Conservation (phyloP, 2,888 invertebrate genomes). For the Eupeodes latifasciatus region DNA sequence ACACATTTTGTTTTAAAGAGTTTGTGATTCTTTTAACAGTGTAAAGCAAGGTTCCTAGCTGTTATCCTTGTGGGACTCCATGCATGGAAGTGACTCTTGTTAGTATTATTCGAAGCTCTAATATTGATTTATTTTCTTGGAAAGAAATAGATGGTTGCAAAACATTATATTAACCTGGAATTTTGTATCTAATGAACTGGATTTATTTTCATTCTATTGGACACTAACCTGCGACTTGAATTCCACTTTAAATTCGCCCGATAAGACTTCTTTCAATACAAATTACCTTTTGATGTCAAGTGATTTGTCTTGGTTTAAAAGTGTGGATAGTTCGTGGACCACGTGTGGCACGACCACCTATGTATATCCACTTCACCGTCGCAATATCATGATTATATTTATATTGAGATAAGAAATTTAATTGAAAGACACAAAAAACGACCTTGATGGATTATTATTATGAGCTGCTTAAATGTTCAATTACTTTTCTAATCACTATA, state of each 20-base stretch:
- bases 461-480: slow-evolving; percentile 1
- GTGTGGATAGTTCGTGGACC: slow-evolving; percentile 31
- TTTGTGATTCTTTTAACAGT: too few species aligned
- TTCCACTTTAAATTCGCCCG: not conserved
- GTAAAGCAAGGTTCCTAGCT: too few species aligned
- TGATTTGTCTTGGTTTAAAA: slow-evolving; percentile 53
- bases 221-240: not conserved
- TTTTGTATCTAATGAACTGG: too few species aligned
- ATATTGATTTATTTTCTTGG: too few species aligned
- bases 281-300: slow-evolving; percentile 65
- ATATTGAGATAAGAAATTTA: slow-evolving; percentile 62
- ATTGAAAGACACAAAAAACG: slow-evolving; percentile 53
- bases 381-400: slow-evolving; percentile 18
- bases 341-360: slow-evolving; percentile 39
- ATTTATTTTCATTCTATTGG: too few species aligned
- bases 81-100: too few species aligned
- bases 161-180: too few species aligned
- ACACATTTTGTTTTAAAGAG: too few species aligned
- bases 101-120: too few species aligned
- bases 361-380: not conserved
- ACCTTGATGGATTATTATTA: slow-evolving; percentile 35
- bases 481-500: slow-evolving; percentile 52
- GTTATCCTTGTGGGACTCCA: too few species aligned
- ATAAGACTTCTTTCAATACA: slow-evolving; percentile 26
- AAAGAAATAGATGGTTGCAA: too few species aligned